Conservation (phyloP, 2,888 invertebrate genomes). For the Drosophila kambysellisi region DNA sequence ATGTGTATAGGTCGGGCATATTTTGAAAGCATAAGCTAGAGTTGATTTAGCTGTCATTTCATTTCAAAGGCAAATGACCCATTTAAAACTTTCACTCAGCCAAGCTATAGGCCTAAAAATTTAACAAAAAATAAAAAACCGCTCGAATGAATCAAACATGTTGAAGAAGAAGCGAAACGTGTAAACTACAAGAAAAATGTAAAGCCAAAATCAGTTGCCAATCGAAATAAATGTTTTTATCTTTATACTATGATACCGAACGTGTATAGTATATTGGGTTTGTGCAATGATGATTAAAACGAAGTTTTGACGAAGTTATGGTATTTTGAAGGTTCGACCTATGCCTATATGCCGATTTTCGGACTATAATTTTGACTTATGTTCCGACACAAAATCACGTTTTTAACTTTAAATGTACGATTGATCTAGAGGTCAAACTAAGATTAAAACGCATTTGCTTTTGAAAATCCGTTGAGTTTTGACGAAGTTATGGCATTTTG, state of each 20-base stretch:
- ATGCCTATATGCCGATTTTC: too few species aligned
- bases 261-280: too few species aligned
- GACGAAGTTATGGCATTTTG: too few species aligned
- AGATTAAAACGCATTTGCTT: too few species aligned
- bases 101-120: conserved; percentile 29
- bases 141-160: conserved; percentile 6
- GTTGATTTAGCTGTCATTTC: background rate
- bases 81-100: conserved; percentile 36
- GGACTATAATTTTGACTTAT: too few species aligned
- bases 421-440: too few species aligned
- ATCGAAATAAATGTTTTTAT: conserved; percentile 7
- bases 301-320: too few species aligned
- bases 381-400: too few species aligned
- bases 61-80: background rate
- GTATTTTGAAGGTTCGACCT: too few species aligned
- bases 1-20: background rate
- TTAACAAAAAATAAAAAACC: background rate
- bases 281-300: too few species aligned
- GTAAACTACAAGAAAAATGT: background rate
- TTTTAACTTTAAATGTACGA: too few species aligned
- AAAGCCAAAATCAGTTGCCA: background rate
- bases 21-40: background rate
- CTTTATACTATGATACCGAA: background rate
- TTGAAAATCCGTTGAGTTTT: too few species aligned
- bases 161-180: background rate